phyloP scores from a whole-genome alignment of 2,797 vertebrate genomes.

The Myripristis murdjan region DNA sequence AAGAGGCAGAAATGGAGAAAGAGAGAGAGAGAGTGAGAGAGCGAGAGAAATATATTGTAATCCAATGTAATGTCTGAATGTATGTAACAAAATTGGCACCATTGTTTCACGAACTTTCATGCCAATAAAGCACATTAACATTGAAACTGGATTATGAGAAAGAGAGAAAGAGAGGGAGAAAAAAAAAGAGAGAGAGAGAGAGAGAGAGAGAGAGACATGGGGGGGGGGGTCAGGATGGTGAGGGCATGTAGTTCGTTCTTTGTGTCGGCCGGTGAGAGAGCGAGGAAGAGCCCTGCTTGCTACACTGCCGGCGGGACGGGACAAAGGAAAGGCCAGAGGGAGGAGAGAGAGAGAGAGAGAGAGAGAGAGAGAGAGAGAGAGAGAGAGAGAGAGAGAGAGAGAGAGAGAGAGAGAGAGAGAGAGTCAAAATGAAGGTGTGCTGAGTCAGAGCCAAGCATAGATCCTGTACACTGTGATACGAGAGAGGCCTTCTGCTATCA shows the following conservation, averaged over 20 bases:
- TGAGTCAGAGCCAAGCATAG: slow-evolving; percentile 62
- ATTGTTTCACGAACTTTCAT: no score
- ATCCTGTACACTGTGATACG: slow-evolving; percentile 2
- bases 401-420: no score
- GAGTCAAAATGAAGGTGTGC: slow-evolving; percentile 52
- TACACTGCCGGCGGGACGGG: slow-evolving; percentile 39
- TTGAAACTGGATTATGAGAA: no score
- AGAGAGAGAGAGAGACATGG: slow-evolving; percentile 44
- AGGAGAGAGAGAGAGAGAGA: slow-evolving; percentile 28
- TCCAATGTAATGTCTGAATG: no score
- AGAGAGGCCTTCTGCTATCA: slow-evolving; percentile 22
- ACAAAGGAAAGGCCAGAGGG: slow-evolving; percentile 47
- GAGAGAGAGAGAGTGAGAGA: no score
- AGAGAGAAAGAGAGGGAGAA: no score
- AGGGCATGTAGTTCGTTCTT: slow-evolving; percentile 35
- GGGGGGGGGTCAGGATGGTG: slow-evolving; percentile 59
- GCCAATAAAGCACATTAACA: no score
- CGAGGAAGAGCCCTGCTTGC: slow-evolving; percentile 16
- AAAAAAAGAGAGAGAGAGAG: no score
- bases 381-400: slow-evolving; percentile 29
- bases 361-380: slow-evolving; percentile 20
- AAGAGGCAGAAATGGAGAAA: no score
- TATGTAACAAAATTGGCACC: no score
- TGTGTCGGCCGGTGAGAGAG: slow-evolving; percentile 29
- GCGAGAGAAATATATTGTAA: no score